Base-by-base conservation (phyloP, 2,888 invertebrate genomes). In the Meandrusa payeni region DNA sequence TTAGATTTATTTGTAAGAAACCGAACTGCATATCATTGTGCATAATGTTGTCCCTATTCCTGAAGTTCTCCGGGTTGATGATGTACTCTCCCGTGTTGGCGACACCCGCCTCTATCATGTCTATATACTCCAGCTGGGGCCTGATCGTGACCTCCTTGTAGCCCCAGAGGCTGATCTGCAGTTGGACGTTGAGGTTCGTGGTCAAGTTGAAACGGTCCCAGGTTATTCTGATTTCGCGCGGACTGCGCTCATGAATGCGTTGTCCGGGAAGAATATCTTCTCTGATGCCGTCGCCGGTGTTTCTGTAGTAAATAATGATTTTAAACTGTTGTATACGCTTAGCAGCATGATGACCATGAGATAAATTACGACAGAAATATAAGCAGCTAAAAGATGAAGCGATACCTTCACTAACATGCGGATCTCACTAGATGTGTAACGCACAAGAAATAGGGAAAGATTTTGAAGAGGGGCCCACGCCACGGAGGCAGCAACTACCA, bases 121-220 rank as follows among this genome's bases (percentile, higher is more conserved):
- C 94, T 43, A 97, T 96, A 65, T 90, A 96, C 47, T 95, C 90
- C 29, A 97, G 81, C 62, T 96, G 93, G 0, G 97, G 97, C 59
- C 82, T 65, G 43, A 95, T 95, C 0, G 94, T 94, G 0, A 92
- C 90, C 76, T 97, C 97, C 36, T 94, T 91, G 78, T 97, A 97
- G 0, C 97, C 97, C 94, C 95, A 97, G 5, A 97, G 74, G 0
- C 95, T 94, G 55, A 97, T 94, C 53, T 92, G 91, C 0, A 97
- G 91, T 31, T 91, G 91, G 0, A 95, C 93, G 61, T 93, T 93
- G 20, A 90, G 81, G 67, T 95, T 95, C 22, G 91, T 91, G 0
- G 97, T 96, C 68, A 97, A 92, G 82, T 97, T 97, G 64, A 91
- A 92, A 17, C 92, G 91, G 61, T 94, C 92, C 97, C 97, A 97